phyloP scores from a whole-genome alignment of 2,113 vertebrate genomes.

The Cyprinodon tularosa region DNA sequence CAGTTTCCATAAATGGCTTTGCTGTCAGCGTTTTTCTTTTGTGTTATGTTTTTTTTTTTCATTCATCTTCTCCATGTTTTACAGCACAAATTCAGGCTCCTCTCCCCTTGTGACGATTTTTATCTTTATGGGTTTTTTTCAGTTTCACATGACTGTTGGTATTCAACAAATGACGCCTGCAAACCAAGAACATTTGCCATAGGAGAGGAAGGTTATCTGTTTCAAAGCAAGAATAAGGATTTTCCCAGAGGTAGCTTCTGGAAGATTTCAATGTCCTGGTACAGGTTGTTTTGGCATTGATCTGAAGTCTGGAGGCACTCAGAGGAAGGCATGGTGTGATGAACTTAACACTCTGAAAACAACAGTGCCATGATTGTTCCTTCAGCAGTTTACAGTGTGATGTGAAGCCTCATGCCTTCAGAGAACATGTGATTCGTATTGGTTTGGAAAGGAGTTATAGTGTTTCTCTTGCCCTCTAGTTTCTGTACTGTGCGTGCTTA shows the following conservation, averaged over 20 bases:
- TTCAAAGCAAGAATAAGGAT: conserved; percentile 1
- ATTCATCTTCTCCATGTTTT: background rate
- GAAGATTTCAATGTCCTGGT: conserved; percentile 7
- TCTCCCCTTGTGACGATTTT: conserved; percentile 3
- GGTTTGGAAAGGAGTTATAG: conserved; percentile 32
- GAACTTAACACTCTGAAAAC: conserved; percentile 25
- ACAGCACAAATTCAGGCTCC: conserved; percentile 5
- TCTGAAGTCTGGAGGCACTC: conserved; percentile 11
- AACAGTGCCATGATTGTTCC: conserved; percentile 63
- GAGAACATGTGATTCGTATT: conserved; percentile 67
- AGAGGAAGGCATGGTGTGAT: conserved; percentile 7
- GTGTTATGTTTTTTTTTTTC: conserved; percentile 4
- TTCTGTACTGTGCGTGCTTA: conserved; percentile 4
- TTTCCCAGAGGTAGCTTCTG: conserved; percentile 7
- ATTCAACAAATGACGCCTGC: background rate
- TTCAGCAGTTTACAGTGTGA: conserved; percentile 61
- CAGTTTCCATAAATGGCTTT: conserved; percentile 24
- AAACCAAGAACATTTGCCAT: background rate
- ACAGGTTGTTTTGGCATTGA: conserved; percentile 19
- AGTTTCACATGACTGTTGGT: conserved; percentile 18
- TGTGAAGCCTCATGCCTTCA: conserved; percentile 61
- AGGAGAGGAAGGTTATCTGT: conserved; percentile 27
- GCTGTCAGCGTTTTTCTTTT: conserved; percentile 9
- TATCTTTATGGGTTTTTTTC: background rate
- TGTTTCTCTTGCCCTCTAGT: conserved; percentile 12